Conservation (phyloP, 2,888 invertebrate species). For the Trichacis sp. region DNA sequence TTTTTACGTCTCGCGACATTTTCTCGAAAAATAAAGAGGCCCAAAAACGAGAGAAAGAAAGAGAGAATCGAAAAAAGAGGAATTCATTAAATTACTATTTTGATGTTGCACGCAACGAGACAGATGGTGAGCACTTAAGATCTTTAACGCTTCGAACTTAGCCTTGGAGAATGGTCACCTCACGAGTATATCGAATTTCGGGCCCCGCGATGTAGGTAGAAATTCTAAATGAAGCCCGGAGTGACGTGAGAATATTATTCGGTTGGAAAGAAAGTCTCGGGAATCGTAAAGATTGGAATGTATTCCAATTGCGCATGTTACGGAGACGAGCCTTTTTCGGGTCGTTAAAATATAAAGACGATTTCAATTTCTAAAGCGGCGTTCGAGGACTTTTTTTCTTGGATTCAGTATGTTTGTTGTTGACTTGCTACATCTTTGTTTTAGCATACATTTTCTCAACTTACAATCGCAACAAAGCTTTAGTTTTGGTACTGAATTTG, state of each 20-base stretch:
- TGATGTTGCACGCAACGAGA: slow-evolving; percentile 14
- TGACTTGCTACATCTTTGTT: too few species aligned
- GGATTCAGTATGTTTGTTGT: too few species aligned
- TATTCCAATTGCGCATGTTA: too few species aligned
- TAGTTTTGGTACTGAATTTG: too few species aligned
- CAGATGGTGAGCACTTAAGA: slow-evolving; percentile 58
- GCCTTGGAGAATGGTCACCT: slow-evolving; percentile 7
- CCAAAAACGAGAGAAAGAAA: background rate
- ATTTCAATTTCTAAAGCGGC: too few species aligned
- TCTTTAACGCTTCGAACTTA: slow-evolving; percentile 30
- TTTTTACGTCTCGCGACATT: background rate
- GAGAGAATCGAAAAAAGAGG: background rate
- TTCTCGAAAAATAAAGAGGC: background rate
- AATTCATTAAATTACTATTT: background rate
- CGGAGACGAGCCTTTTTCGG: too few species aligned
- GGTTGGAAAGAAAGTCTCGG: background rate
- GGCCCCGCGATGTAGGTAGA: slow-evolving; percentile 4
- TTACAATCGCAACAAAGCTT: too few species aligned
- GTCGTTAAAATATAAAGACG: too few species aligned
- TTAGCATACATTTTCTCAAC: too few species aligned
- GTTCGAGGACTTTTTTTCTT: too few species aligned
- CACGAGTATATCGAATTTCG: slow-evolving; percentile 40
- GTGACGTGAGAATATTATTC: background rate
- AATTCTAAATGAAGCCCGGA: slow-evolving; percentile 1
- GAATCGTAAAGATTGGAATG: too few species aligned